A percentile compares a stretch with the other conserved stretches of the same genome.
phyloP scores from a whole-genome alignment of 2,113 vertebrate species.

The Limanda limanda region DNA sequence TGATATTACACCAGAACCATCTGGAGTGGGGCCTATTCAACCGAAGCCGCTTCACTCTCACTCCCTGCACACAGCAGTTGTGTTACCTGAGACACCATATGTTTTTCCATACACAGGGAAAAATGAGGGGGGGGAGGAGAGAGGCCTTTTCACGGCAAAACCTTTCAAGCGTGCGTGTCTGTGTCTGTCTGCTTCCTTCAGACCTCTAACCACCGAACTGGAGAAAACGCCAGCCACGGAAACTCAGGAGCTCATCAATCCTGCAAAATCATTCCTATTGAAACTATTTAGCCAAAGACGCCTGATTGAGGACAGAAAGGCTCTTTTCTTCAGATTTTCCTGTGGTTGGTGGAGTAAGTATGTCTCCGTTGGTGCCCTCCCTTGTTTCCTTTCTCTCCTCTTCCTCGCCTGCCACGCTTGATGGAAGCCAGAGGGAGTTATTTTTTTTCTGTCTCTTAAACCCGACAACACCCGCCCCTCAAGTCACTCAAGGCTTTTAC shows the following conservation, averaged over 20 bases:
- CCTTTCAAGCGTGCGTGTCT: conserved; percentile 32
- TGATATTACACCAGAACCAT: conserved; percentile 24
- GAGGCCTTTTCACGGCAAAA: conserved; percentile 33
- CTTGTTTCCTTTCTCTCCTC: conserved; percentile 17
- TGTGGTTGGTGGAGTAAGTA: conserved; percentile 35
- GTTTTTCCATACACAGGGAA: conserved; percentile 55
- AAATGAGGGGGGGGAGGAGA: conserved; percentile 6
- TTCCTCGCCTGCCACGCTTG: conserved; percentile 63
- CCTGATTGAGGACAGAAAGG: conserved; percentile 25
- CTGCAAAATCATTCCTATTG: not conserved
- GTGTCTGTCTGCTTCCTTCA: conserved; percentile 39
- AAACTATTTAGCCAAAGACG: conserved; percentile 1
- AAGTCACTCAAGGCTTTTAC: conserved; percentile 59
- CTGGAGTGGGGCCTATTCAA: conserved; percentile 32
- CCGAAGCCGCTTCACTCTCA: not conserved
- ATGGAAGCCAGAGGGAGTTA: conserved; percentile 72
- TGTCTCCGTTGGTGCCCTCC: not conserved
- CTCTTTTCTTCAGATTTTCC: conserved; percentile 8
- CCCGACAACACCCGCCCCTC: conserved; percentile 40
- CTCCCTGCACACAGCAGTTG: conserved; percentile 8
- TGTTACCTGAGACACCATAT: conserved; percentile 71
- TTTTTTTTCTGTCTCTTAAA: conserved; percentile 42
- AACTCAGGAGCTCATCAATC: conserved; percentile 39
- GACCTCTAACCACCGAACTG: conserved; percentile 11
- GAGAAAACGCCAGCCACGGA: conserved; percentile 18